Evolutionary conservation across 2,888 invertebrate species (phyloP), one percentile per base, ranked within the genome.

Genomic region (Cryptocephalus primarius): DNA sequence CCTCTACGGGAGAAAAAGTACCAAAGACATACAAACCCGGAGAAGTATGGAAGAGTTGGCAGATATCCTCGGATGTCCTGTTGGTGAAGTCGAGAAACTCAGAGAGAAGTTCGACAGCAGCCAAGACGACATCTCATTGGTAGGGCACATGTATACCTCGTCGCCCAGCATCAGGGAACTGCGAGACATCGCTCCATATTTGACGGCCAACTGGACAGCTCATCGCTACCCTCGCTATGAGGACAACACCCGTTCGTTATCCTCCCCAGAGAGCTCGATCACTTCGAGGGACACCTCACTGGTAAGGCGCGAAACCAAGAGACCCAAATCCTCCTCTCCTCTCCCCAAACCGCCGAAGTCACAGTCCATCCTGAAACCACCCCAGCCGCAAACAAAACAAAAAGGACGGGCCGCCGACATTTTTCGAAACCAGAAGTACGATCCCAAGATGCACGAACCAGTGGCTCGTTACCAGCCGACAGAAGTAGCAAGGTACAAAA

Each of bases 61-160:
- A 0, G 60, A 62, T 39, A 62, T 66, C 40, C 51, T 70, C 2
- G 69, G 67, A 8, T 66, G 66, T 64, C 77, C 78, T 9, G 67
- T 76, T 1, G 83, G 82, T 31, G 83, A 86, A 60, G 88, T 88
- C 2, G 81, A 82, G 53, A 80, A 82, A 45, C 76, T 88, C 51
- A 77, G 82, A 42, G 76, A 78, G 42, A 80, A 82, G 62, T 89
- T 88, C 64, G 85, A 86, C 63, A 76, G 78, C 61, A 76, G 78
- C 61, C 64, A 62, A 6, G 58, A 62, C 1, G 65, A 67, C 38
- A 69, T 76, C 40, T 85, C 86, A 1, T 68, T 87, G 22, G 68
- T 86, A 32, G 86, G 86, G 0, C 83, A 85, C 57, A 84, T 82
- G 76, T 88, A 85, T 60, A 83, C 86, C 0, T 89, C 88, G 1